phyloP scores from a whole-genome alignment of 64 coral and sea anemone genomes.

The Dendronephthya gigantea region DNA sequence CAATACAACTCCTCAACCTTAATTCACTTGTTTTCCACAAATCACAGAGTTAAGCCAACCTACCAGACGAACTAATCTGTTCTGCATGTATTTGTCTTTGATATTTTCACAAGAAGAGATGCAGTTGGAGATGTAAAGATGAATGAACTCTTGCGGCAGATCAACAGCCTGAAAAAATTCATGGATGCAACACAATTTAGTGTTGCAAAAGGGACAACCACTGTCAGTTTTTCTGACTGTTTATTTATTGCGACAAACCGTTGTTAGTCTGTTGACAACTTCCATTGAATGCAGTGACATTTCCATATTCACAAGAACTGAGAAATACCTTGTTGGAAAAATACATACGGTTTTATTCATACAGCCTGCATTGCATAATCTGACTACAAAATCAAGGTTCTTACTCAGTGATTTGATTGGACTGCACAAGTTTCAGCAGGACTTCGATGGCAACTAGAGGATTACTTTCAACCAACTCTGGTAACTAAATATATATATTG shows the following conservation, averaged over 20 bases:
- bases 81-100: constrained; percentile 99
- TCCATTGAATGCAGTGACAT: constrained; percentile 99
- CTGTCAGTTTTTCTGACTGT: too few relatives aligned
- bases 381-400: neutral
- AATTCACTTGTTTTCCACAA: too few relatives aligned
- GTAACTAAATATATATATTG: constrained; percentile 36
- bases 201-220: too few relatives aligned
- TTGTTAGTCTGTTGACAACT: constrained; percentile 93
- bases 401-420: constrained; percentile 99
- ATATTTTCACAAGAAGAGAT: constrained; percentile 97
- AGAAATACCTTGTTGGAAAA: constrained; percentile 66
- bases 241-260: constrained; percentile 38
- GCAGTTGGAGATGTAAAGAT: constrained; percentile 96
- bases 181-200: neutral
- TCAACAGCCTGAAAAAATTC: constrained; percentile 59
- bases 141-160: constrained; percentile 91
- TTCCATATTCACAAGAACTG: constrained; percentile 98
- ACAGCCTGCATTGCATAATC: neutral
- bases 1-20: too few relatives aligned
- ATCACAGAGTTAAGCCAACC: constrained; percentile 19
- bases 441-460: constrained; percentile 92
- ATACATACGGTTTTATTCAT: neutral
- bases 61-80: constrained; percentile 87
- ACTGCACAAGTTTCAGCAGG: constrained; percentile 89
- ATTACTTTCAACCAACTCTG: constrained; percentile 96